phyloP scores from a whole-genome alignment of 2,888 invertebrate species.

The Acronicta alni region DNA sequence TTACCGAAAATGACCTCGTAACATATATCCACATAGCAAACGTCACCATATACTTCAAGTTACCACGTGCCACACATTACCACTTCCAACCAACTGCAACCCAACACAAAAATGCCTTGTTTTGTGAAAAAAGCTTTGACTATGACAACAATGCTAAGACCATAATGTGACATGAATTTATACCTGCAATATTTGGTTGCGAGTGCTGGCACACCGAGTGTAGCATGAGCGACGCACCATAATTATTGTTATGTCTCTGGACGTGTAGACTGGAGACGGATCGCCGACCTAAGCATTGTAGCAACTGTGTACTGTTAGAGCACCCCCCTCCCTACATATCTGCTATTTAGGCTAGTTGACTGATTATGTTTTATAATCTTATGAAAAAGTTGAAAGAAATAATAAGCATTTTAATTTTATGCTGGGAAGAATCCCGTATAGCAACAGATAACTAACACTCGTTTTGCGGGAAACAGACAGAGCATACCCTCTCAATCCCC shows the following conservation, averaged over 20 bases:
- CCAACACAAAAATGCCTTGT: not conserved
- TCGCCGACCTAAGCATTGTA: not conserved
- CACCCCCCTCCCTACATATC: too few species aligned
- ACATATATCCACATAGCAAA: not conserved
- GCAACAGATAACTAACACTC: too few species aligned
- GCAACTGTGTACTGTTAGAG: too few species aligned
- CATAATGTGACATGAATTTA: not conserved
- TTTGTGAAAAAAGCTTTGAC: not conserved
- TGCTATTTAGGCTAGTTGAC: too few species aligned
- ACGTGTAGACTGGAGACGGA: constrained; percentile 24
- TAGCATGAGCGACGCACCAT: constrained; percentile 36
- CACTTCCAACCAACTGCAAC: not conserved
- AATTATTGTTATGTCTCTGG: constrained; percentile 19
- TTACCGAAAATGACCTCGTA: too few species aligned
- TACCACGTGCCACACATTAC: not conserved
- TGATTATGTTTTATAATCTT: too few species aligned
- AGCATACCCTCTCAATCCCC: too few species aligned
- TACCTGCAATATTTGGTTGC: constrained; percentile 44
- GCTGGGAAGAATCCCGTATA: too few species aligned
- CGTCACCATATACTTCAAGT: too few species aligned
- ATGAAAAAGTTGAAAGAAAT: too few species aligned
- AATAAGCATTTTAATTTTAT: too few species aligned
- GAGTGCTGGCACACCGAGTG: constrained; percentile 29
- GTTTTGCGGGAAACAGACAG: too few species aligned
- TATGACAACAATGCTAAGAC: not conserved